Percentiles rank a stretch among this genome's conserved stretches.
These are phyloP conservation scores for Podarcis raffonei DNA, from an alignment of 2,113 vertebrate genomes.

Conservation along the genomic window DNA sequence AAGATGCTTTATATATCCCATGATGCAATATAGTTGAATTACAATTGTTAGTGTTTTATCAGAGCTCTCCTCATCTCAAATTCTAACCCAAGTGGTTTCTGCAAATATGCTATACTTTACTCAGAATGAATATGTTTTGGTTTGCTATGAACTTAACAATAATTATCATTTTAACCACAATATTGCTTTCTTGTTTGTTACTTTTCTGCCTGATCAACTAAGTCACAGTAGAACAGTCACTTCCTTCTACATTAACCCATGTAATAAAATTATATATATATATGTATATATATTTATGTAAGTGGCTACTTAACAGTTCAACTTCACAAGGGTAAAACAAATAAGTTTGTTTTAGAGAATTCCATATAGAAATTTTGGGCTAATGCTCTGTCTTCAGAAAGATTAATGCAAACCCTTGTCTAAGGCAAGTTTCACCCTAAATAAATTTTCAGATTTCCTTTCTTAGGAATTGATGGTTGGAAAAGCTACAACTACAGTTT, in stretches of 20 bases:
- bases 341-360: not conserved
- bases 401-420: slow-evolving; percentile 32
- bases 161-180: slow-evolving; percentile 29
- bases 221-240: slow-evolving; percentile 43
- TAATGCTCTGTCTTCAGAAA: slow-evolving; percentile 4
- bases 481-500: slow-evolving; percentile 6
- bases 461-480: not conserved
- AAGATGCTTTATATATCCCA: slow-evolving; percentile 90
- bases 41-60: slow-evolving; percentile 72
- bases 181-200: slow-evolving; percentile 51
- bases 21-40: slow-evolving; percentile 79
- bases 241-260: slow-evolving; percentile 31
- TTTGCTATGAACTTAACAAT: slow-evolving; percentile 55
- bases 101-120: slow-evolving; percentile 70
- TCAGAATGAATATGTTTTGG: slow-evolving; percentile 54
- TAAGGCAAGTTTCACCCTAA: slow-evolving; percentile 36
- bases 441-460: slow-evolving; percentile 23
- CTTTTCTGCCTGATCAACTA: slow-evolving; percentile 55
- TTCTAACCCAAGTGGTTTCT: slow-evolving; percentile 73
- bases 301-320: slow-evolving; percentile 32
- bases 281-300: slow-evolving; percentile 12
- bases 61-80: slow-evolving; percentile 69
- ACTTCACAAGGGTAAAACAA: not conserved
- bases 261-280: slow-evolving; percentile 37
- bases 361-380: slow-evolving; percentile 30